These are phyloP conservation scores for Pterocles gutturalis DNA, from an alignment of 2,113 vertebrate species.

Conservation along the genomic window DNA sequence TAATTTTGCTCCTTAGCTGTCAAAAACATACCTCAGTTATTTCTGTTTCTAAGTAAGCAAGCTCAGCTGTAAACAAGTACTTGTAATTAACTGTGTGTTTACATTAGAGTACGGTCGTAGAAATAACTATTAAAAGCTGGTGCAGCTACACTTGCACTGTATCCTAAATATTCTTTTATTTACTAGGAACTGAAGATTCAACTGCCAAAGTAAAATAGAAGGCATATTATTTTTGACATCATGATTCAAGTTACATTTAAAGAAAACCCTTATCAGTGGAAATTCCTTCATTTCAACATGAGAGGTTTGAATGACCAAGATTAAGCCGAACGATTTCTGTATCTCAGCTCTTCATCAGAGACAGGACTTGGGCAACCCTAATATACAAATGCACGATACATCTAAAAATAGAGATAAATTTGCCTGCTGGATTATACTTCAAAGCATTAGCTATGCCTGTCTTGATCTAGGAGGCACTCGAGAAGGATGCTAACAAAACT, in stretches of 20 bases:
- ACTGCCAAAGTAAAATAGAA: neutral
- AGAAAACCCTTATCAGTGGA: neutral
- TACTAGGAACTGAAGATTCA: neutral
- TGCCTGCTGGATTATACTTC: slow-evolving; percentile 4
- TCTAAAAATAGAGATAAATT: slow-evolving; percentile 20
- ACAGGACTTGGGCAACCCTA: neutral
- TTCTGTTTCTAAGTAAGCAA: neutral
- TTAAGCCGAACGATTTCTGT: neutral
- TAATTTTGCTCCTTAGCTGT: neutral
- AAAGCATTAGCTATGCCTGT: slow-evolving; percentile 14
- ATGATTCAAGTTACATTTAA: neutral
- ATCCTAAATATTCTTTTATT: neutral
- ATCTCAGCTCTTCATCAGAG: neutral
- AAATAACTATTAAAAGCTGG: neutral
- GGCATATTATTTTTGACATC: neutral
- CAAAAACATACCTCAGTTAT: neutral
- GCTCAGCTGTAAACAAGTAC: neutral
- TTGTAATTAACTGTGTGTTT: slow-evolving; percentile 10
- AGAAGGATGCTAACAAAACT: slow-evolving; percentile 5
- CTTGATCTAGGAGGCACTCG: neutral
- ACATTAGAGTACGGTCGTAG: neutral
- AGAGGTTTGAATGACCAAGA: neutral
- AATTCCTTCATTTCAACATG: slow-evolving; percentile 3
- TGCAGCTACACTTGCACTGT: neutral
- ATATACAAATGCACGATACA: neutral